Evolutionary conservation across 30 jellyfish, hydroid and myxozoan species (phyloP).

Genomic region (Aurelia coerulea): DNA sequence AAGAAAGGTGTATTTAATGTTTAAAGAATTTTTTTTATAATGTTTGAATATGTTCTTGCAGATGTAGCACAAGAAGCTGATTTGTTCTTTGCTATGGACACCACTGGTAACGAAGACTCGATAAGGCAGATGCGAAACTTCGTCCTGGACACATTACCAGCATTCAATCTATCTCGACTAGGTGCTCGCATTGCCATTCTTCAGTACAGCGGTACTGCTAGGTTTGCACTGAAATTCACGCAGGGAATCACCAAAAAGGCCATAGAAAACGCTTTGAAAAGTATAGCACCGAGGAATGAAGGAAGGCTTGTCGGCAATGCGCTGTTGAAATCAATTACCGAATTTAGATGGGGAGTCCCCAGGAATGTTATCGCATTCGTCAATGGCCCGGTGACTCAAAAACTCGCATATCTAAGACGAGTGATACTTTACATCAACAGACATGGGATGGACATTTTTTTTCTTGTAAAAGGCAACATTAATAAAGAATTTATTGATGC

Average conservation of each 20-base stretch:
- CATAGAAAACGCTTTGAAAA: conserved; percentile 36
- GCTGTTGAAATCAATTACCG: conserved; percentile 43
- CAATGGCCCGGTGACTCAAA: conserved; percentile 41
- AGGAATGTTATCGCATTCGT: conserved; percentile 55
- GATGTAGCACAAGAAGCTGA: conserved; percentile 35
- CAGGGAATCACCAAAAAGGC: conserved; percentile 53
- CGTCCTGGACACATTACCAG: conserved; percentile 38
- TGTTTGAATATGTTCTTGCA: neutral
- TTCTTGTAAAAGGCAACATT: conserved; percentile 29
- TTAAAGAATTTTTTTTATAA: too few species aligned
- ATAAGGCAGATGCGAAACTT: conserved; percentile 32
- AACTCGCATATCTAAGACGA: conserved; percentile 27
- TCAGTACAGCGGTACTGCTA: conserved; percentile 56
- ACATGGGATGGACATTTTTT: conserved; percentile 35
- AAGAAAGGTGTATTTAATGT: too few species aligned
- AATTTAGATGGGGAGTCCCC: conserved; percentile 56
- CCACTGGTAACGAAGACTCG: conserved; percentile 31
- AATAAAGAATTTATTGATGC: conserved; percentile 32
- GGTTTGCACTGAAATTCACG: conserved; percentile 17
- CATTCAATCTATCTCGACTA: conserved; percentile 32
- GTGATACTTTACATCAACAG: conserved; percentile 24
- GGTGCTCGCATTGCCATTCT: conserved; percentile 58
- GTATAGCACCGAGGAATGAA: conserved; percentile 31
- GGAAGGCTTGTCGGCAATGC: conserved; percentile 64
- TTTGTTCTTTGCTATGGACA: conserved; percentile 44